Base-by-base conservation (phyloP, 2,113 vertebrate species). In the human (Homo sapiens) region DNA sequence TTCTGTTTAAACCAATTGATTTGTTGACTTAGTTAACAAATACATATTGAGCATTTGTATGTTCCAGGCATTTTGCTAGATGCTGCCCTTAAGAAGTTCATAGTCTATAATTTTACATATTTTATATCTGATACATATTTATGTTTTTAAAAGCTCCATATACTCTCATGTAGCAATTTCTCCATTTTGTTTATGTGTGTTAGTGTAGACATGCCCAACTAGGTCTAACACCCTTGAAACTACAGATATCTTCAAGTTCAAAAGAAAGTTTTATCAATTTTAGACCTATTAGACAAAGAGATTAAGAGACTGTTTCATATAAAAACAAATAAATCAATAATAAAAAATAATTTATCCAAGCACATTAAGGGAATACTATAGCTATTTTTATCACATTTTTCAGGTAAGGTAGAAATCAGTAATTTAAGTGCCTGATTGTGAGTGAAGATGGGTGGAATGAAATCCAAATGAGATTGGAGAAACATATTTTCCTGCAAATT, bases 361-460 rank as follows among this genome's bases (percentile, higher is more conserved):
- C 0, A 80, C 84, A 85, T 72, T 38, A 93, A 72, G 8, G 10
- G 2, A 85, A 64, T 57, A 75, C 1, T 64, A 55, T 27, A 64
- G n/a, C 11, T 38, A 94, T 13, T 89, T 64, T 94, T 57, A 35
- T 94, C 83, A 38, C 27, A 94, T 20, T 95, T 79, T 94, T 16
- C 13, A 81, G 17, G 16, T 73, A 83, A 85, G 8, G 9, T 48
- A 96, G 61, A 93, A 78, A 73, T 80, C 13, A 57, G 11, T 45
- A n/a, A 57, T 45, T 84, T 27, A 92, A 90, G 70, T 59, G 40
- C 3, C 45, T 89, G n/a, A 52, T 48, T 59, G 25, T 61, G 57
- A 96, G 25, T 61, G 50, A 96, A 96, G 38, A 73, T 18, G 83
- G 68, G 1, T 93, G n/a, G 30, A 79, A 64, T 55, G 45, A 96